phyloP scores from a whole-genome alignment of 2,888 invertebrate genomes.

The Ligdia adustata region DNA sequence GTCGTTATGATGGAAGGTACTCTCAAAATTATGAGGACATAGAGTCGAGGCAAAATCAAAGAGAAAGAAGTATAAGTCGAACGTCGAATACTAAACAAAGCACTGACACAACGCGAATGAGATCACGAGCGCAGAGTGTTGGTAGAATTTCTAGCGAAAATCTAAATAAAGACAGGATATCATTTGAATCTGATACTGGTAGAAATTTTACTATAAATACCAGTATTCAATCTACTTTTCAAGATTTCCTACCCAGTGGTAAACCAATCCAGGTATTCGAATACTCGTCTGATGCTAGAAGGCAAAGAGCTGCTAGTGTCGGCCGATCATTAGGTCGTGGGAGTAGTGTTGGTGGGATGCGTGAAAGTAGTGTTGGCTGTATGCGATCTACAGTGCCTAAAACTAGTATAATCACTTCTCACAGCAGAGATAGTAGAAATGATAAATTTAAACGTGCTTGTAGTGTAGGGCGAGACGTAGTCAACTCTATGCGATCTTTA shows the following conservation, averaged over 20 bases:
- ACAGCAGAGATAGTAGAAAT: conserved; percentile 34
- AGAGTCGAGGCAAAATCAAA: conserved; percentile 37
- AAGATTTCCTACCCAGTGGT: conserved; percentile 47
- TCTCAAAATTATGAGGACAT: conserved; percentile 41
- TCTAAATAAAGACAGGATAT: conserved; percentile 41
- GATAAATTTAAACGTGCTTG: conserved; percentile 58
- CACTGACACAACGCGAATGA: conserved; percentile 23
- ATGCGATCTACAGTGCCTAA: conserved; percentile 17
- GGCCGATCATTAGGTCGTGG: conserved; percentile 55
- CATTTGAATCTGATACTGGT: conserved; percentile 53
- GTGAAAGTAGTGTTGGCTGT: conserved; percentile 41
- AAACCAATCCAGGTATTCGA: conserved; percentile 47
- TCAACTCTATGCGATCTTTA: conserved; percentile 46
- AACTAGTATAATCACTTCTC: neutral
- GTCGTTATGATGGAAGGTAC: conserved; percentile 42
- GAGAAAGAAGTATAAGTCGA: conserved; percentile 52
- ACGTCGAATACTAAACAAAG: conserved; percentile 1
- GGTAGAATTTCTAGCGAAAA: conserved; percentile 32
- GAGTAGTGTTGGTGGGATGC: conserved; percentile 38
- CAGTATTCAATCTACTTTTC: conserved; percentile 67
- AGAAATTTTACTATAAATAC: conserved; percentile 69
- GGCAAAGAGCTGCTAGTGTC: conserved; percentile 68
- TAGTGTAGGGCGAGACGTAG: conserved; percentile 63
- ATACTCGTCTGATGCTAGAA: conserved; percentile 54
- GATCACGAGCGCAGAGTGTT: conserved; percentile 41